These are phyloP conservation scores for Paelopatides confundens DNA, from an alignment of 53 echinoderm and acorn worm species.

Conservation along the genomic window DNA sequence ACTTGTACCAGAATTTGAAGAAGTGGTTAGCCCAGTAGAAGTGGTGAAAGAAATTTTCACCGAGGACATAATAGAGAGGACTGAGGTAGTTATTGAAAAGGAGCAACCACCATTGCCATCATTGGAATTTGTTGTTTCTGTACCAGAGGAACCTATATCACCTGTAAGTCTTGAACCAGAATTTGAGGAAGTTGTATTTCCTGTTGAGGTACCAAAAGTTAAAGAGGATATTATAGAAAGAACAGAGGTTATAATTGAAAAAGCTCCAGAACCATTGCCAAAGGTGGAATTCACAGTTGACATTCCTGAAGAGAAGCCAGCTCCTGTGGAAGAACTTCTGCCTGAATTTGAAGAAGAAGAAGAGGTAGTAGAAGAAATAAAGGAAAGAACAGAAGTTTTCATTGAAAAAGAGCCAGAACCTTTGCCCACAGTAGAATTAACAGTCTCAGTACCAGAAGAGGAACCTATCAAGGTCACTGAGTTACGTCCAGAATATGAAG, in stretches of 20 bases:
- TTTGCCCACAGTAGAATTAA: conserved; percentile 46
- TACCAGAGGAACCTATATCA: conserved; percentile 49
- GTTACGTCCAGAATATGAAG: conserved; percentile 61
- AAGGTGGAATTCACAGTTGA: conserved; percentile 23
- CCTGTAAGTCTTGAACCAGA: conserved; percentile 53
- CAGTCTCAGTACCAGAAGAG: conserved; percentile 47
- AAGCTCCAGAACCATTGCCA: conserved; percentile 38
- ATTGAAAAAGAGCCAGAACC: conserved; percentile 53
- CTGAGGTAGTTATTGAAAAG: conserved; percentile 74
- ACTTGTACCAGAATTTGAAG: no score
- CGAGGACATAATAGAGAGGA: conserved; percentile 64
- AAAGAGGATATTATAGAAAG: conserved; percentile 28
- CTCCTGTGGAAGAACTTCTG: conserved; percentile 58
- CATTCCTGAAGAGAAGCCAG: conserved; percentile 35
- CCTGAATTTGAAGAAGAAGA: conserved; percentile 53
- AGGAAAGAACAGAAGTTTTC: conserved; percentile 64
- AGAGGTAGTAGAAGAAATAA: conserved; percentile 56
- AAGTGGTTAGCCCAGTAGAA: conserved; percentile 64
- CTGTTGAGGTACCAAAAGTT: conserved; percentile 40
- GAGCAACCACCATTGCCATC: conserved; percentile 60
- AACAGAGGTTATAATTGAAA: conserved; percentile 54
- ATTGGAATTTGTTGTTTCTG: conserved; percentile 59
- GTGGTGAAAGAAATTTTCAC: conserved; percentile 46
- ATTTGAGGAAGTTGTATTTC: conserved; percentile 67
- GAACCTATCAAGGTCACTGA: conserved; percentile 14